Percentiles rank a stretch among this genome's conserved stretches.
phyloP scores from a whole-genome alignment of 2,888 invertebrate genomes.

The Onthophagus sagittarius region DNA sequence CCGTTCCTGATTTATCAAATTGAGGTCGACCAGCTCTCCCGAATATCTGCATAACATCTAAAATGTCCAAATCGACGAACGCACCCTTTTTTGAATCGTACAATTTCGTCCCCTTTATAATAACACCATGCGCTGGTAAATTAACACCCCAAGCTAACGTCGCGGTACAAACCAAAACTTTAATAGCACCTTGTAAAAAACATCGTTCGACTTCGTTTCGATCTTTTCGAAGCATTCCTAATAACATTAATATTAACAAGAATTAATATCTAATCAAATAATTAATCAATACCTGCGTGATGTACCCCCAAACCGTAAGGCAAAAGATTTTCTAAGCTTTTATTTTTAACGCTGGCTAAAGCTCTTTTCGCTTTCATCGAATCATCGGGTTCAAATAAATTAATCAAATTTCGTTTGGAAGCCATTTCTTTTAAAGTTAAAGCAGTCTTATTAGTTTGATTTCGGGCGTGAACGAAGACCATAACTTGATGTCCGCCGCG shows the following conservation, averaged over 20 bases:
- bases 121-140: constrained; percentile 95
- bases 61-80: constrained; percentile 91
- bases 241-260: constrained; percentile 10
- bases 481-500: constrained; percentile 89
- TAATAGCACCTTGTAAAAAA: constrained; percentile 83
- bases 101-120: constrained; percentile 95
- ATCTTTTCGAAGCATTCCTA: constrained; percentile 34
- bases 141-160: constrained; percentile 99
- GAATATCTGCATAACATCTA: constrained; percentile 98
- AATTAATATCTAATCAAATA: constrained; percentile 1
- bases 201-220: constrained; percentile 71
- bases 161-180: constrained; percentile 91
- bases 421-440: constrained; percentile 79
- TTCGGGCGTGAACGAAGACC: constrained; percentile 98
- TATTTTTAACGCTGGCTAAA: constrained; percentile 72
- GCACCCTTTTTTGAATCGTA: constrained; percentile 94
- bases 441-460: constrained; percentile 90
- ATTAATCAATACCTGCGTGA: constrained; percentile 62
- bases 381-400: constrained; percentile 66
- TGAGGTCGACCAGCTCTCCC: constrained; percentile 98
- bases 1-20: constrained; percentile 91
- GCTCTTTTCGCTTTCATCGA: constrained; percentile 66
- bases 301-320: constrained; percentile 88
- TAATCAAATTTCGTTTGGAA: constrained; percentile 66
- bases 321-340: constrained; percentile 78